Percentiles rank a stretch among this genome's conserved stretches.
Conservation (phyloP, 2,888 invertebrate species). For the Mesorhabditis spiculigera region DNA sequence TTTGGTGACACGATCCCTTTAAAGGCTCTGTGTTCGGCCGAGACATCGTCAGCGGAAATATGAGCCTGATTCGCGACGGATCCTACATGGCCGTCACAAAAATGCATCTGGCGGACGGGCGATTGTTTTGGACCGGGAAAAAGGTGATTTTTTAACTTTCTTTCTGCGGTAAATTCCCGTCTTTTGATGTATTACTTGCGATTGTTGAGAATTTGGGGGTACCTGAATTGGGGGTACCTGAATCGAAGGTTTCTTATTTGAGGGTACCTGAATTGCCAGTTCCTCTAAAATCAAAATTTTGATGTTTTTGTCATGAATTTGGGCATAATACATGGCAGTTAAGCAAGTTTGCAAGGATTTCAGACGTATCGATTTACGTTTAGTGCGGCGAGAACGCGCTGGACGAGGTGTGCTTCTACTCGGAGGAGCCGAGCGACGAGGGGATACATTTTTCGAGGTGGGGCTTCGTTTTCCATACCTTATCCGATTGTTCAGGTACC, state of each 20-base stretch:
- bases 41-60: constrained; percentile 6
- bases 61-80: not conserved
- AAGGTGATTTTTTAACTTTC: too few relatives aligned
- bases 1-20: not conserved
- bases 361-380: too few relatives aligned
- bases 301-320: too few relatives aligned
- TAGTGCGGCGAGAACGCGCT: constrained; percentile 28
- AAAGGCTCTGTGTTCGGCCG: not conserved
- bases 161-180: too few relatives aligned
- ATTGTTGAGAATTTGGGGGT: too few relatives aligned
- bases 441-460: not conserved
- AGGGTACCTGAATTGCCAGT: too few relatives aligned
- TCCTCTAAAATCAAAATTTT: too few relatives aligned
- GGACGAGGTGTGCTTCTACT: constrained; percentile 33
- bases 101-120: not conserved
- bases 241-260: too few relatives aligned
- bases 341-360: too few relatives aligned
- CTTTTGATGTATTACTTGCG: too few relatives aligned
- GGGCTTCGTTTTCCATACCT: not conserved
- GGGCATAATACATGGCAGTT: too few relatives aligned
- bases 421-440: not conserved
- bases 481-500: not conserved
- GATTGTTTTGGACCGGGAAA: not conserved
- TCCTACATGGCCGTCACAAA: not conserved
- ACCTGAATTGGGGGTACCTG: too few relatives aligned